Evolutionary conservation across 2,113 vertebrate genomes (phyloP).

Genomic region (Choloepus hoffmanni): DNA sequence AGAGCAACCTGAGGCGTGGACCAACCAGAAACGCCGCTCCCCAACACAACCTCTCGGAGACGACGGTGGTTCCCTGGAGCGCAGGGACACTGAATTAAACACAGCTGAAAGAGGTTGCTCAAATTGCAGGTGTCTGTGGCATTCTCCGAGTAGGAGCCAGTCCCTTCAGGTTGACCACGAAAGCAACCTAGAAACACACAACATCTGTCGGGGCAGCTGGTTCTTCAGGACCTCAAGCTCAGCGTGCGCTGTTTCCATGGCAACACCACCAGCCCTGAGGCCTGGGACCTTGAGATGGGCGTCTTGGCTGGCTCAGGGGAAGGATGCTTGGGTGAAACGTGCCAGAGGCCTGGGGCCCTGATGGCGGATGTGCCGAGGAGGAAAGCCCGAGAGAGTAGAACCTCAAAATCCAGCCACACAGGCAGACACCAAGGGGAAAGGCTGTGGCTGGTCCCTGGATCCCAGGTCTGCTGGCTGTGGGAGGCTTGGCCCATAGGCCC

Average conservation of each 20-base stretch:
- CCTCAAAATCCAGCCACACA: neutral
- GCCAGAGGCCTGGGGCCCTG: neutral
- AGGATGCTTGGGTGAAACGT: neutral
- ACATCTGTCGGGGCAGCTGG: neutral
- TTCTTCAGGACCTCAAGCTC: neutral
- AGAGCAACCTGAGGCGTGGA: too few species aligned
- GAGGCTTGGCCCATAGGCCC: neutral
- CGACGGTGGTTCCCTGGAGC: neutral
- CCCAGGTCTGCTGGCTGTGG: neutral
- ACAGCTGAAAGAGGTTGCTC: neutral
- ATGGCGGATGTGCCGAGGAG: neutral
- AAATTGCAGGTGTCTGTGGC: neutral
- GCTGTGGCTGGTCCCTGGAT: neutral
- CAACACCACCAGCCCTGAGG: neutral
- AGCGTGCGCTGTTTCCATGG: neutral
- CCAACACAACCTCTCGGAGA: neutral
- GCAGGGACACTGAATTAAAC: neutral
- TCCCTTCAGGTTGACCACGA: slow-evolving; percentile 37
- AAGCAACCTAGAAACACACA: slow-evolving; percentile 46
- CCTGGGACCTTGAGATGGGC: neutral
- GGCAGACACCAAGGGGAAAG: neutral
- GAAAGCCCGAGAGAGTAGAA: neutral
- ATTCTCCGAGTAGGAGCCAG: neutral
- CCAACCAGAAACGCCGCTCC: neutral
- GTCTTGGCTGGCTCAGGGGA: neutral